phyloP scores from a whole-genome alignment of 2,888 invertebrate genomes.

The Phanerotoma sp. region DNA sequence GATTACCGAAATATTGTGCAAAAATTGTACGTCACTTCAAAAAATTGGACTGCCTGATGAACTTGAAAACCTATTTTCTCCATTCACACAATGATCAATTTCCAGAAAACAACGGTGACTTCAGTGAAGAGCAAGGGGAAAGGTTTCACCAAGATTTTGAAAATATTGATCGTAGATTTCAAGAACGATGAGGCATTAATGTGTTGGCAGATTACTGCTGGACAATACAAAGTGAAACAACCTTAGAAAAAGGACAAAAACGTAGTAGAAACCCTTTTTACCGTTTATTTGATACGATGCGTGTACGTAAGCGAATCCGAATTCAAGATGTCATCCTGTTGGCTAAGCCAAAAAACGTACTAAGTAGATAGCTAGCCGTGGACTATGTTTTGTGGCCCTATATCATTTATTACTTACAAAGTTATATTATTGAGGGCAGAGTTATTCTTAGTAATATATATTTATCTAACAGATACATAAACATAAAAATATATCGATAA shows the following conservation, averaged over 20 bases:
- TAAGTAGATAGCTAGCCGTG: too few relatives aligned
- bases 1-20: constrained; percentile 7
- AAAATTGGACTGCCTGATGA: constrained; percentile 11
- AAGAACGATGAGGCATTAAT: constrained; percentile 7
- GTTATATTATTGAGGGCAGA: too few relatives aligned
- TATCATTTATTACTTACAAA: too few relatives aligned
- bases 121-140: constrained; percentile 15
- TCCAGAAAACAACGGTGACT: constrained; percentile 7
- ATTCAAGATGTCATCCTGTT: too few relatives aligned
- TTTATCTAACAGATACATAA: too few relatives aligned
- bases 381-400: too few relatives aligned
- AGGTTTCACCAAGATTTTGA: constrained; percentile 19
- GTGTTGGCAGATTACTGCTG: constrained; percentile 15
- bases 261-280: not conserved
- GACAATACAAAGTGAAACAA: constrained; percentile 2
- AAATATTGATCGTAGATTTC: constrained; percentile 8
- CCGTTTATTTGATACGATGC: not conserved
- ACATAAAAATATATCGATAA: too few relatives aligned
- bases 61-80: not conserved
- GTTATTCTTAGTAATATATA: too few relatives aligned
- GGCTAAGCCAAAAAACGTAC: too few relatives aligned
- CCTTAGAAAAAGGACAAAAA: not conserved
- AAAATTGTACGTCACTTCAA: too few relatives aligned
- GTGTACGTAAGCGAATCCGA: too few relatives aligned
- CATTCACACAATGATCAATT: not conserved